Base-by-base conservation (phyloP, 2,113 vertebrate genomes). In the Chloropsis hardwickii region DNA sequence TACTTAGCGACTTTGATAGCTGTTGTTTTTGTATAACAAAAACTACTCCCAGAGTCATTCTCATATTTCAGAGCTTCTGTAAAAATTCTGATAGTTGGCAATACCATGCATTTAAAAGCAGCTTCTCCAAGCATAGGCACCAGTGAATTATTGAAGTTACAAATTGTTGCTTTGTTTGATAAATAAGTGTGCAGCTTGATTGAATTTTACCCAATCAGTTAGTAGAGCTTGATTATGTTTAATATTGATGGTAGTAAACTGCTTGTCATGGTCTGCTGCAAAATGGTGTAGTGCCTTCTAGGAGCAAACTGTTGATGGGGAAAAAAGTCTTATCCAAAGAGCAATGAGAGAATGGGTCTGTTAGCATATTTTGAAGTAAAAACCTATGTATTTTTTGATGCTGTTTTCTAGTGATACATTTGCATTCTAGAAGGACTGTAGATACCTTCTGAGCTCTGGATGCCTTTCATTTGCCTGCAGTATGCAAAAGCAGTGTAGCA, bases 161-260 rank as follows among this genome's bases (percentile, higher is more conserved):
- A 86, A 80, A 88, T 70, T 54, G 50, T 90, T 82, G 50, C 90
- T 90, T 93, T 95, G 71, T 94, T 92, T 77, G 47, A 84, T 89
- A 91, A 91, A 62, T 89, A 21, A 10, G 22, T 45, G 48, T 88
- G 88, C 45, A 77, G 29, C 79, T 65, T 88, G 79, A 90, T 47
- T 92, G 66, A 87, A 77, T 86, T 94, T 92, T 58, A 86, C 56
- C 50, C 58, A 82, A 31, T 51, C 56, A 67, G 29, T 93, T 57
- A 56, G 74, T 96, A 88, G 33, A 90, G 42, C 74, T 77, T 94
- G 66, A 82, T 92, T 93, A 45, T 90, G 12, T 67, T 69, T 76
- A 22, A 57, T 87, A 66, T 60, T 91, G 70, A 64, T 82, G 58
- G 62, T 88, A 64, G 48, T 88, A 64, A 82, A 76, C 70, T 76